phyloP scores from a whole-genome alignment of 2,113 vertebrate species.

The Hemiprocne comata region DNA sequence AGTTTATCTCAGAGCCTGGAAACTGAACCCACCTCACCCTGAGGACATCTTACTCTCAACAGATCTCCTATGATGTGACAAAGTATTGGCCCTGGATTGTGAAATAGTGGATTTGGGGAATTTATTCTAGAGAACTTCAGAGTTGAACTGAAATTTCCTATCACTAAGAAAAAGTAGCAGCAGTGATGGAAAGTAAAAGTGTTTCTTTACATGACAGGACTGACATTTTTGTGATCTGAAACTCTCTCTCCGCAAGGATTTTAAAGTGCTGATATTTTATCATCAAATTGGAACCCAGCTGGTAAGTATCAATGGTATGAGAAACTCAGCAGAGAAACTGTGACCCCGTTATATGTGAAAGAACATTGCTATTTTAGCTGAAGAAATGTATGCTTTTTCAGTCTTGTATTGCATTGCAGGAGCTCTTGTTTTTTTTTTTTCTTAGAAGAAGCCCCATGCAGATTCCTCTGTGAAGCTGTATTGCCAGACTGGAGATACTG shows the following conservation, averaged over 20 bases:
- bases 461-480: background rate
- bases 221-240: slow-evolving; percentile 23
- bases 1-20: background rate
- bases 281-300: slow-evolving; percentile 12
- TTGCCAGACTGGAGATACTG: background rate
- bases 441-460: background rate
- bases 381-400: background rate
- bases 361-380: background rate
- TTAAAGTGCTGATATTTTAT: slow-evolving; percentile 31
- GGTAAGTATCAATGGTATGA: slow-evolving; percentile 10
- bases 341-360: slow-evolving; percentile 14
- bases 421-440: slow-evolving; percentile 6
- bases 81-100: background rate
- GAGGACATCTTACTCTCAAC: background rate
- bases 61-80: background rate
- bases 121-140: background rate
- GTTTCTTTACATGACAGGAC: background rate
- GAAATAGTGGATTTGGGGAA: background rate
- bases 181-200: background rate
- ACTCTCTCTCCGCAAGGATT: background rate
- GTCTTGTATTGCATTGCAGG: background rate
- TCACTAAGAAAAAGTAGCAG: background rate
- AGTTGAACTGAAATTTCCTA: background rate
- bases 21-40: background rate
- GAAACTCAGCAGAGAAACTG: slow-evolving; percentile 6